phyloP scores from a whole-genome alignment of 2,888 invertebrate genomes.

The Sacculina carcini region DNA sequence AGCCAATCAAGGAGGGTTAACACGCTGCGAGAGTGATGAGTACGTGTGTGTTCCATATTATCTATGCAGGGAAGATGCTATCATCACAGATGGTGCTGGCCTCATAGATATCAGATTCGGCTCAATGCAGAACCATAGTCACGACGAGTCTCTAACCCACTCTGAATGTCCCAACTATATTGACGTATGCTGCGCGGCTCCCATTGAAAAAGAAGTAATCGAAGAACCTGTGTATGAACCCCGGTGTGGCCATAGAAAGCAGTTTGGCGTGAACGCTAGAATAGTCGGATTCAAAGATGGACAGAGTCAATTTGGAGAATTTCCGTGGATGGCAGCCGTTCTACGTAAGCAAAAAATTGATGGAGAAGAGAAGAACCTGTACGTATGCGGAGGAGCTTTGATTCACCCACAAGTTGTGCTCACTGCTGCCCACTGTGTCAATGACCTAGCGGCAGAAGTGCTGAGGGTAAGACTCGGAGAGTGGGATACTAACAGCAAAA shows the following conservation, averaged over 20 bases:
- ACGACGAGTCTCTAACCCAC: background rate
- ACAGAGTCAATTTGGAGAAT: conserved; percentile 40
- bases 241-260: conserved; percentile 39
- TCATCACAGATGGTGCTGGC: conserved; percentile 43
- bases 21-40: background rate
- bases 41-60: conserved; percentile 55
- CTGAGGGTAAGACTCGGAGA: conserved; percentile 37
- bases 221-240: conserved; percentile 11
- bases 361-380: conserved; percentile 22
- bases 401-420: conserved; percentile 46
- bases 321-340: conserved; percentile 58
- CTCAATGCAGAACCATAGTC: background rate
- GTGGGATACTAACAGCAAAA: conserved; percentile 50
- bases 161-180: conserved; percentile 27
- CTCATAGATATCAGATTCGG: conserved; percentile 40
- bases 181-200: conserved; percentile 40
- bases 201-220: conserved; percentile 12
- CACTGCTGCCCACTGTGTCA: conserved; percentile 54
- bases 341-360: conserved; percentile 18
- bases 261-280: conserved; percentile 40
- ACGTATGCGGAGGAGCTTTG: conserved; percentile 52
- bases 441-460: background rate
- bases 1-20: background rate
- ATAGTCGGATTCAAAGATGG: conserved; percentile 30
- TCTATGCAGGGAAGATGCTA: conserved; percentile 34